These are phyloP conservation scores for Brachionus asplanchnoidis DNA, from an alignment of 1,140 invertebrate genomes.

Conservation along the genomic window DNA sequence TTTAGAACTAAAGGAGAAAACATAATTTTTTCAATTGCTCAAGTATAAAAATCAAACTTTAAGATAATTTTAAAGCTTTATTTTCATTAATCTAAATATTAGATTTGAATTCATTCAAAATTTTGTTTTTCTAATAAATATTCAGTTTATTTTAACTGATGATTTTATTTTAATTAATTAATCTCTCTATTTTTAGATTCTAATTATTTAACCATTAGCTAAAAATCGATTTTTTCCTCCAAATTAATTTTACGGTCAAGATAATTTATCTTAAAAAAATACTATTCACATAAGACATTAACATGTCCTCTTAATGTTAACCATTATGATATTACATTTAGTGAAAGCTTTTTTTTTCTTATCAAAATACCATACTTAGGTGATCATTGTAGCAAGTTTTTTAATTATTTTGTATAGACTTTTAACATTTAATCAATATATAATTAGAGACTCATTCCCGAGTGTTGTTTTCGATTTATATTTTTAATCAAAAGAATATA, in stretches of 20 bases:
- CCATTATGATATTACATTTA: background rate
- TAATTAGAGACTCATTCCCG: background rate
- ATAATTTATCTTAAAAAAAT: background rate
- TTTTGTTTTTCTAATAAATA: background rate
- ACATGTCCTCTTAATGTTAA: background rate
- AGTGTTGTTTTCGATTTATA: background rate
- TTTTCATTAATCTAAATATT: too few relatives aligned
- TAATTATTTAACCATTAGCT: background rate
- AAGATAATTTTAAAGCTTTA: background rate
- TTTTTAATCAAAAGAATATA: background rate
- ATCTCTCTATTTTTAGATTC: too few relatives aligned
- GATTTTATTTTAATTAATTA: too few relatives aligned
- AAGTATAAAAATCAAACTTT: background rate
- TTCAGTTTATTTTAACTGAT: background rate
- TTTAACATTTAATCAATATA: slow-evolving; percentile 24
- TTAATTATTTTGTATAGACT: slow-evolving; percentile 18
- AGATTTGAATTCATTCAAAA: too few relatives aligned
- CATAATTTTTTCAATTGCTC: background rate
- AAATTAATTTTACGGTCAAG: background rate
- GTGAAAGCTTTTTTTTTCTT: background rate
- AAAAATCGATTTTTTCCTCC: background rate
- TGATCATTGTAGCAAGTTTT: background rate
- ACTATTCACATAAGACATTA: background rate
- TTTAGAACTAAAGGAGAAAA: too few relatives aligned
- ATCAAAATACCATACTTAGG: background rate